Conservation (phyloP, 1,140 invertebrate genomes). For the Sitodiplosis mosellana region DNA sequence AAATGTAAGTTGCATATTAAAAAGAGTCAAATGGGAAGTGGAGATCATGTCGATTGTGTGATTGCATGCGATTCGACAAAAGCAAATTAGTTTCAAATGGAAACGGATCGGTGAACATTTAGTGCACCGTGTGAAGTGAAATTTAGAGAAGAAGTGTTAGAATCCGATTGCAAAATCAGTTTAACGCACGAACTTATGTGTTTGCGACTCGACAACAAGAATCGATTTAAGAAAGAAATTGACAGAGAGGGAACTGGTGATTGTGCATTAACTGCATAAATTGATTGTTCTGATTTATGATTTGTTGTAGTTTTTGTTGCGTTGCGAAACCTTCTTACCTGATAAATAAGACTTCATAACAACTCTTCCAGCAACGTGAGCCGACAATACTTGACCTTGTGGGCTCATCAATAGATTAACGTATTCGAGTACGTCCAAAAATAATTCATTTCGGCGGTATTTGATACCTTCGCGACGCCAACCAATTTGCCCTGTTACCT, state of each 20-base stretch:
- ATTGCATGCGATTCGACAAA: no score
- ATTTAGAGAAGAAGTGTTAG: no score
- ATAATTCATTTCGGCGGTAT: slow-evolving; percentile 95
- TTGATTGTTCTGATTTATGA: not conserved
- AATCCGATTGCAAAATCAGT: no score
- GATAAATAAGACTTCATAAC: slow-evolving; percentile 99
- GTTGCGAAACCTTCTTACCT: slow-evolving; percentile 23
- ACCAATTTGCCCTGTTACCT: slow-evolving; percentile 96
- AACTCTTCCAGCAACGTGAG: slow-evolving; percentile 97
- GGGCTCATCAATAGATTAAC: slow-evolving; percentile 99
- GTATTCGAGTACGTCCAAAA: slow-evolving; percentile 97
- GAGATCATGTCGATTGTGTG: no score
- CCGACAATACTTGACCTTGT: slow-evolving; percentile 96
- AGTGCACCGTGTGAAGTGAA: no score
- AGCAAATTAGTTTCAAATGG: no score
- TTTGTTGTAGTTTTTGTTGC: not conserved
- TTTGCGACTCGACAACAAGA: no score
- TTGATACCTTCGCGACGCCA: slow-evolving; percentile 99
- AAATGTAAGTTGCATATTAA: no score
- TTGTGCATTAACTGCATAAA: not conserved
- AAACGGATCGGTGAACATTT: no score
- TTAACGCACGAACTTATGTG: no score
- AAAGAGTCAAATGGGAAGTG: no score
- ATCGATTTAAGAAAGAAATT: no score
- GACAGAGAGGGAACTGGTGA: not conserved